Base-by-base conservation (phyloP, 1,140 invertebrate genomes). In the Drosophila pseudoananassae region DNA sequence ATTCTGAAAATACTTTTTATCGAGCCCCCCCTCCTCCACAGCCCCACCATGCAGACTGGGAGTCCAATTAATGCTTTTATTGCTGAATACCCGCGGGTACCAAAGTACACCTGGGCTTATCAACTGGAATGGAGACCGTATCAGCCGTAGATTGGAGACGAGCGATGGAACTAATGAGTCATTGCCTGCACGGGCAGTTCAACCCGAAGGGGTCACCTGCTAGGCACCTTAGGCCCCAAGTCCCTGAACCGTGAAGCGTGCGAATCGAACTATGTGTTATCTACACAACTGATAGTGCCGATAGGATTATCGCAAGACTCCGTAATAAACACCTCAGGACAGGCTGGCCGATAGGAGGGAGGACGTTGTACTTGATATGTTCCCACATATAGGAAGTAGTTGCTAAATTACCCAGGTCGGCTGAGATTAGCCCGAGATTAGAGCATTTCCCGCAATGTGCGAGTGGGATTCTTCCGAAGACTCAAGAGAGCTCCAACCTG, bases 21-120 rank as follows among this genome's bases (percentile, higher is more conserved):
- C 14, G n/a, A 36, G 25, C 20, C n/a, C 1, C 5, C 20, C 20
- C 20, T n/a, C 20, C 20, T 20, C 20, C 25, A 15, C 31, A 4
- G 14, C 10, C 15, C 20, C 20, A 23, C 4, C 20, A 20, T 14
- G 2, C 9, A 8, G 14, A 14, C 14, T 43, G 40, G 40, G n/a
- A 36, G 36, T 23, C 61, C 40, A 68, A 68, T 69, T 54, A 53
- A n/a, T 46, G 33, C 25, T 14, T 43, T 45, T 46, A 54, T 20
- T 27, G 61, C 15, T 17, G 10, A 25, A 60, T 9, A 38, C 23
- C 23, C 5, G 17, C 15, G 6, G 65, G 64, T 46, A 27, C 31
- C 66, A 69, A 69, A 69, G 66, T 69, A 69, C 66, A 69, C 38
- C 50, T 38, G 7, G 38, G 27, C 65, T 43, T 69, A 69, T 69